phyloP scores from a whole-genome alignment of 1,140 invertebrate species.

The Reticulitermes speratus region DNA sequence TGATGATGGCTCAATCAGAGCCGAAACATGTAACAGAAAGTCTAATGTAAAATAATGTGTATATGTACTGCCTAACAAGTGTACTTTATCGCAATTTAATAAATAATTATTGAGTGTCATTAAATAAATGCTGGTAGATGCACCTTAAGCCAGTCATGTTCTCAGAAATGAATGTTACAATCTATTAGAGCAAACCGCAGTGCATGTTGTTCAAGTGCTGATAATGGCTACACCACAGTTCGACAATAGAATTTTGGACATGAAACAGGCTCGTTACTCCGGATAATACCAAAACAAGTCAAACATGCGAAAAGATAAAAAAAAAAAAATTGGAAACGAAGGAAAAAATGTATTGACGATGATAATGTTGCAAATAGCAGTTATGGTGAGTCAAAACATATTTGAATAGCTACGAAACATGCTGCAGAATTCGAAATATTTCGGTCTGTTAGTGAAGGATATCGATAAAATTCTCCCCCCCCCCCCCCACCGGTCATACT shows the following conservation, averaged over 20 bases:
- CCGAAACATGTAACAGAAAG: too few relatives aligned
- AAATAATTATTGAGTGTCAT: too few relatives aligned
- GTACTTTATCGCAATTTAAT: too few relatives aligned
- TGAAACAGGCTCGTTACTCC: constrained; percentile 4
- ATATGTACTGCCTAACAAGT: too few relatives aligned
- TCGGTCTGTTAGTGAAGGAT: too few relatives aligned
- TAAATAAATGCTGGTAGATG: too few relatives aligned
- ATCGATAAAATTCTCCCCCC: too few relatives aligned
- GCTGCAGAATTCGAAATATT: background rate
- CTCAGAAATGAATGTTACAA: background rate
- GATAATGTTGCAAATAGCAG: background rate
- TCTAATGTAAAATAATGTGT: too few relatives aligned
- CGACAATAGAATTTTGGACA: constrained; percentile 7
- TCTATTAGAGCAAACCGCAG: background rate
- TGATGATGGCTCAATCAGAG: too few relatives aligned
- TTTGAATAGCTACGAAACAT: background rate
- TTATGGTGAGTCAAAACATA: background rate
- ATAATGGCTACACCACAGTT: background rate
- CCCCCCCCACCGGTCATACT: too few relatives aligned
- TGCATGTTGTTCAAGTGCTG: constrained; percentile 17
- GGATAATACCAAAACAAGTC: background rate
- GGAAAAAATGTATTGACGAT: background rate
- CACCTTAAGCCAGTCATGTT: too few relatives aligned
- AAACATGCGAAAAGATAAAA: constrained; percentile 17
- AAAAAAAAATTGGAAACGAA: background rate